These are phyloP conservation scores for Actinia tenebrosa DNA, from an alignment of 64 coral and sea anemone species.

Conservation along the genomic window DNA sequence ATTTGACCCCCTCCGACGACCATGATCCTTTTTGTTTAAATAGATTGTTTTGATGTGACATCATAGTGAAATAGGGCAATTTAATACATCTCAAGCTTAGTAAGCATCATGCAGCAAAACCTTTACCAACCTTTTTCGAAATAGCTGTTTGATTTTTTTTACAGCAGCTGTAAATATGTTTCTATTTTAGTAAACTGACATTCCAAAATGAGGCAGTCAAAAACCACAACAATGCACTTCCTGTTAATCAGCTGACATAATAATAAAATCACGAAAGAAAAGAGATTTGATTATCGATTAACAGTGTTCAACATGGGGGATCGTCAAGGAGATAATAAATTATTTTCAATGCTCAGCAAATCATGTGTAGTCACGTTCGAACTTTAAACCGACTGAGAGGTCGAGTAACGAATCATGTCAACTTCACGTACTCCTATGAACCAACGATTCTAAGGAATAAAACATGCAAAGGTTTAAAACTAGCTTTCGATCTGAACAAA, in stretches of 20 bases:
- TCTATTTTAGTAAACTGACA: neutral
- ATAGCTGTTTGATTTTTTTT: no score
- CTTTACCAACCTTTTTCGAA: no score
- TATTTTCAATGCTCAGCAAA: neutral
- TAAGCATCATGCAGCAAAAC: no score
- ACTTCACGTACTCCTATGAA: neutral
- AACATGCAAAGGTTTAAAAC: neutral
- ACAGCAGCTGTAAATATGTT: no score
- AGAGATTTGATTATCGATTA: no score
- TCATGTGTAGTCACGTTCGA: neutral
- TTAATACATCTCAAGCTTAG: no score
- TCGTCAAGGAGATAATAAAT: neutral
- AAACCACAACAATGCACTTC: neutral
- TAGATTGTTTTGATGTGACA: no score
- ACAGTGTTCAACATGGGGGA: no score
- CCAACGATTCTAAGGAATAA: neutral
- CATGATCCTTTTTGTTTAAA: no score
- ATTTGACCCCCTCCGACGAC: no score
- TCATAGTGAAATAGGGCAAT: no score
- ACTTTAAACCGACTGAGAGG: neutral
- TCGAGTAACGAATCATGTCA: neutral
- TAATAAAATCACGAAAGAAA: neutral
- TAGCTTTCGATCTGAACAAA: neutral
- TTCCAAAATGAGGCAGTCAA: neutral
- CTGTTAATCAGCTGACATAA: neutral